A percentile compares a stretch with the other conserved stretches of the same genome.
Conservation (phyloP, 2,797 vertebrate species). For the Vipera latastei region DNA sequence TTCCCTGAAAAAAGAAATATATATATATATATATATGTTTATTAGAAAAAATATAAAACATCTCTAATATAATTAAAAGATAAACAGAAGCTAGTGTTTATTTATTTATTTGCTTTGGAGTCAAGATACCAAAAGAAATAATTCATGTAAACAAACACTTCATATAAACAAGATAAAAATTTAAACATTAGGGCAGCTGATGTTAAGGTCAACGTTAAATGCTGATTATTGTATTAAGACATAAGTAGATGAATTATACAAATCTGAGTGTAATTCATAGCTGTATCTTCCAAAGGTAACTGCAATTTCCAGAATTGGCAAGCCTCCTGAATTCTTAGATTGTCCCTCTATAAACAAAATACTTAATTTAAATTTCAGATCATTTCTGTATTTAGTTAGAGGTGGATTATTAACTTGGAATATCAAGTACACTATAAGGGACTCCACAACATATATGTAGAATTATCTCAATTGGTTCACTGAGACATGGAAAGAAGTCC, state of each 20-base stretch:
- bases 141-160: no score
- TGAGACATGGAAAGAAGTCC: neutral
- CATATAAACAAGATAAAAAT: neutral
- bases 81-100: slow-evolving; percentile 7
- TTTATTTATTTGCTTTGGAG: neutral
- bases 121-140: no score
- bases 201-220: neutral
- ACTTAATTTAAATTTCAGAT: neutral
- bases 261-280: neutral
- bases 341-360: neutral
- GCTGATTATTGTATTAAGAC: neutral
- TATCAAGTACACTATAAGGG: neutral
- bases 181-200: neutral
- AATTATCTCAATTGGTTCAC: neutral
- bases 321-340: neutral
- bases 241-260: neutral
- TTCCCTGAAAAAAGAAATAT: slow-evolving; percentile 64
- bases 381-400: neutral
- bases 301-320: neutral
- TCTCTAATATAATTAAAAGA: slow-evolving; percentile 16
- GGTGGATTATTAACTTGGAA: neutral
- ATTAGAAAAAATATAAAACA: slow-evolving; percentile 54
- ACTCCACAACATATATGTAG: neutral
- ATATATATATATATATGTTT: slow-evolving; percentile 57
- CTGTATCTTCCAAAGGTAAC: neutral